Evolutionary conservation across 2,888 invertebrate species (phyloP), one percentile per base, ranked within the genome.

Genomic region (Eupithecia pulchellata): DNA sequence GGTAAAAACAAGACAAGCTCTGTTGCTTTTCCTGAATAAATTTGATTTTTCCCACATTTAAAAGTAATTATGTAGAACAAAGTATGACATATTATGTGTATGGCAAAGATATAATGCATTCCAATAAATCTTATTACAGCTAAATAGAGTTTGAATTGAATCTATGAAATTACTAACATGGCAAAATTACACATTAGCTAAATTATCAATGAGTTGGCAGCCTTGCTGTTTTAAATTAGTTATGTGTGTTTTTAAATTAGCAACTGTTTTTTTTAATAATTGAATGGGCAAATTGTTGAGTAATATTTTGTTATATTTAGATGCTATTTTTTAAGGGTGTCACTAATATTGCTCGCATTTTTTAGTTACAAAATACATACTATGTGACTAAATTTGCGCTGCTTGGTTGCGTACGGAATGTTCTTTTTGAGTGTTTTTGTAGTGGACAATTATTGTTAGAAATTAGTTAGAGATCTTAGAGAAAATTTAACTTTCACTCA

Each of bases 141-240:
- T 29, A 4, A 13, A 17, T 72, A 73, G 11, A 47, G 68, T 36
- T 29, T 36, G 57, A 58, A 69, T 66, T 70, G 14, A 13, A 20
- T 20, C 9, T 47, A 47, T 47, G 4, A 8, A 57, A 57, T 57
- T 57, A 57, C 29, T 8, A 29, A 17, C 57, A 57, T 55, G 20
- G 29, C 1, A 17, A 61, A 65, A n/a, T 63, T 68, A n/a, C n/a
- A 55, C 20, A 64, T 74, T 68, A 66, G 30, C 25, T 66, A 67
- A 69, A 55, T 29, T 65, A 71, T 64, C 34, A 65, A 57, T 58
- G 68, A 64, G 61, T 69, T 64, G 32, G 65, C 47, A 73, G 63
- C 76, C 73, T 72, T 75, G 76, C 75, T 73, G 42, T 17, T 64
- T 65, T 70, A 58, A 66, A 73, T 76, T 73, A 73, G 57, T 52